Conservation (phyloP, 2,797 vertebrate species). For the Acridotheres tristis region DNA sequence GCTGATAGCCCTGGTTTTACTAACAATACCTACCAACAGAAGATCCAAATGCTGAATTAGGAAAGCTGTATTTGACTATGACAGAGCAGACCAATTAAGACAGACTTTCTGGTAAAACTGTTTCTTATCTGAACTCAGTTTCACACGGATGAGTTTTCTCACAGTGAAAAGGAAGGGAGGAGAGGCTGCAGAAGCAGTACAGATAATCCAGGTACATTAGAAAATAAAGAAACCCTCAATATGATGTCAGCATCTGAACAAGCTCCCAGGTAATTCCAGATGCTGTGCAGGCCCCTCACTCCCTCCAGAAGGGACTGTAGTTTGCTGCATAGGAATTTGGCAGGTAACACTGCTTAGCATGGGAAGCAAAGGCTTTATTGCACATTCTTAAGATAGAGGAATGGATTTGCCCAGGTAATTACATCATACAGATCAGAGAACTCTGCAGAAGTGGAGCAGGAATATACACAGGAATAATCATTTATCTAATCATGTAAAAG, state of each 20-base stretch:
- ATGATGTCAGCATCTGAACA: not conserved
- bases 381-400: not conserved
- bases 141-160: not conserved
- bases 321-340: not conserved
- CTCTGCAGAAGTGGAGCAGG: not conserved
- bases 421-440: not conserved
- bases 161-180: not conserved
- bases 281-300: fast-evolving
- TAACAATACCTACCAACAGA: not conserved
- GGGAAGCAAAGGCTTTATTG: not conserved
- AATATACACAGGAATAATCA: not conserved
- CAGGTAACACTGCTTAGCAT: not conserved
- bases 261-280: not conserved
- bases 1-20: not conserved
- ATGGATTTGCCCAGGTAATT: not conserved
- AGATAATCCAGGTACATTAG: not conserved
- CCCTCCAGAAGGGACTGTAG: not conserved
- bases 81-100: not conserved
- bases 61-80: not conserved
- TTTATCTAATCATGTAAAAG: not conserved
- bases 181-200: not conserved
- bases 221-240: not conserved
- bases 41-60: not conserved
- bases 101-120: not conserved
- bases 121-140: not conserved